Conservation (phyloP, 2,797 vertebrate genomes). For the Lemur catta region DNA sequence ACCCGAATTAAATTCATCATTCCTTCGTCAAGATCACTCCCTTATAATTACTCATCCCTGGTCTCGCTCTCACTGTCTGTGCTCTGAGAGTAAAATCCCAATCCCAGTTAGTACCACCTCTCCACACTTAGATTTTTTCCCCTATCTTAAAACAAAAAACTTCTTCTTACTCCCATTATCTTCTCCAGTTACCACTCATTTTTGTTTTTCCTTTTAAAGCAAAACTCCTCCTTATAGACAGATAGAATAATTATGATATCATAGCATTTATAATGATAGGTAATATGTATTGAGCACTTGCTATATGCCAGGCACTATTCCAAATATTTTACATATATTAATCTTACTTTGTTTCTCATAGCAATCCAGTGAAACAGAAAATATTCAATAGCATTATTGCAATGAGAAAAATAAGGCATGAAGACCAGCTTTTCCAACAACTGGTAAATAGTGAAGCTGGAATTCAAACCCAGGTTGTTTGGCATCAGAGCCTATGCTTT, state of each 20-base stretch:
- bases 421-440: neutral
- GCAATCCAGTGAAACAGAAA: neutral
- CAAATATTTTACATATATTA: neutral
- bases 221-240: neutral
- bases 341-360: constrained; percentile 35
- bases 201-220: constrained; percentile 8
- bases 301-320: neutral
- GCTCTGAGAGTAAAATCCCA: neutral
- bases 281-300: neutral
- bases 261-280: neutral
- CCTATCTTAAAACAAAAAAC: neutral
- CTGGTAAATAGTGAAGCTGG: neutral
- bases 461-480: neutral
- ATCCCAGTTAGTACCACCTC: neutral
- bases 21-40: neutral
- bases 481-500: neutral
- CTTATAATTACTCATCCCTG: neutral
- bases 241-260: neutral
- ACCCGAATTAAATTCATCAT: neutral
- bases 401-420: neutral
- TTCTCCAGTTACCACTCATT: neutral
- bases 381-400: neutral
- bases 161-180: neutral
- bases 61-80: neutral
- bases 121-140: neutral